Conservation (phyloP, 1,140 invertebrate genomes). For the Drosophila suzukii region DNA sequence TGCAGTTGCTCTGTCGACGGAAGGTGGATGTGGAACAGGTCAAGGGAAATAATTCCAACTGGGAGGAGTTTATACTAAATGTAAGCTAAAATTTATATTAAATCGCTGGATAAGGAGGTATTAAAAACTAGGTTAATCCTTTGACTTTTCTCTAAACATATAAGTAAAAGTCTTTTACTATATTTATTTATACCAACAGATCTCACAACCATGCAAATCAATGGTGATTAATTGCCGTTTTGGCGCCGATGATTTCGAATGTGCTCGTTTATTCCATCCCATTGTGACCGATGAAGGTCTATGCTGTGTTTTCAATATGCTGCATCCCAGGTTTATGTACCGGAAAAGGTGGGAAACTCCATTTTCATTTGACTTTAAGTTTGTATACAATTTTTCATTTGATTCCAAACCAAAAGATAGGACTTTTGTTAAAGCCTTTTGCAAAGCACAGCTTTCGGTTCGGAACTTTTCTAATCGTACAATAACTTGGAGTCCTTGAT, state of each 20-base stretch:
- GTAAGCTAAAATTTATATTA: conserved; percentile 20
- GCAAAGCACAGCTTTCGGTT: not conserved
- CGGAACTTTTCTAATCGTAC: not conserved
- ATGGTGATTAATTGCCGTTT: conserved; percentile 89
- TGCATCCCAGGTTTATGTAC: conserved; percentile 88
- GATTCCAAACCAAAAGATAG: not conserved
- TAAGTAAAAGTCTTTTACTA: no score
- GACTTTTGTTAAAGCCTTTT: not conserved
- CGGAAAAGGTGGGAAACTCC: conserved; percentile 62
- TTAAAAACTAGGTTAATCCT: no score
- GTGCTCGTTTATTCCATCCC: conserved; percentile 89
- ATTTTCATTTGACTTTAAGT: not conserved
- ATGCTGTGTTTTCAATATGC: conserved; percentile 92
- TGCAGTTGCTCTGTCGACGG: conserved; percentile 88
- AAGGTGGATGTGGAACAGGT: conserved; percentile 10
- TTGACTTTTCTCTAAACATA: not conserved
- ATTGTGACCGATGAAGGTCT: conserved; percentile 92
- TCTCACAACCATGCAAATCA: conserved; percentile 88
- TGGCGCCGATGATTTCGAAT: conserved; percentile 87
- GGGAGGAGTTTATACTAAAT: conserved; percentile 74
- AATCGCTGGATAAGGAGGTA: not conserved
- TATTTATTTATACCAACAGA: conserved; percentile 21
- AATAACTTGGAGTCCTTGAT: not conserved
- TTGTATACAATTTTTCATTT: not conserved
- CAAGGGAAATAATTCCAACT: conserved; percentile 33